phyloP scores from a whole-genome alignment of 2,888 invertebrate species.

The Andrena fulva region DNA sequence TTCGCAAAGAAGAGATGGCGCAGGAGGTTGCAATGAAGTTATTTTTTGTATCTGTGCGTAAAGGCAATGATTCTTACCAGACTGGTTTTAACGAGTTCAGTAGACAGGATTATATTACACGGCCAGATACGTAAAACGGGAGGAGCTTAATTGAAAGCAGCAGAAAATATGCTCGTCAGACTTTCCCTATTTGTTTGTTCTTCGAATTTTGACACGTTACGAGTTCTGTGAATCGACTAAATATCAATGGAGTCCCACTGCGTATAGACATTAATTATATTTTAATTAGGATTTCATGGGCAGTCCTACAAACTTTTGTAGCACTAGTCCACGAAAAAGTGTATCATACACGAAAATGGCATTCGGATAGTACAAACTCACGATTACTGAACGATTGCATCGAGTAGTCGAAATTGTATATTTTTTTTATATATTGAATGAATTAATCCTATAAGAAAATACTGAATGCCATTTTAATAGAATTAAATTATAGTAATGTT shows the following conservation, averaged over 20 bases:
- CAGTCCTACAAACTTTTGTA: constrained; percentile 75
- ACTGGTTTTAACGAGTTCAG: constrained; percentile 36
- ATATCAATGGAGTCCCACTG: constrained; percentile 73
- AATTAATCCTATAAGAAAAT: constrained; percentile 81
- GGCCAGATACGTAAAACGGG: constrained; percentile 18
- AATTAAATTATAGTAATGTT: constrained; percentile 79
- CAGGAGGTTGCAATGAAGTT: constrained; percentile 33
- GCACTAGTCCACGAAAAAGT: constrained; percentile 74
- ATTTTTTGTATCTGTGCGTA: constrained; percentile 38
- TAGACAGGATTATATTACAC: constrained; percentile 17
- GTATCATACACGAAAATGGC: constrained; percentile 83
- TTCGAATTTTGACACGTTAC: constrained; percentile 53
- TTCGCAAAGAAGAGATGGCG: constrained; percentile 18
- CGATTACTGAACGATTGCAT: constrained; percentile 82
- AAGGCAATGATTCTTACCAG: constrained; percentile 23
- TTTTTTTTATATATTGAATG: constrained; percentile 84
- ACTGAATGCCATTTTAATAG: constrained; percentile 84
- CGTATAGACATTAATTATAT: constrained; percentile 79
- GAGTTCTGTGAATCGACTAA: constrained; percentile 70
- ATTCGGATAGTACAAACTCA: constrained; percentile 85
- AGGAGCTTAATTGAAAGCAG: constrained; percentile 25
- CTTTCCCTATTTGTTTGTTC: constrained; percentile 45
- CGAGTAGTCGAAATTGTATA: constrained; percentile 84
- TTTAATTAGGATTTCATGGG: constrained; percentile 81
- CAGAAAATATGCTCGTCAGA: constrained; percentile 3